Evolutionary conservation across 2,113 vertebrate genomes (phyloP), one percentile per base, ranked within the genome.

Genomic region (Anser cygnoides): DNA sequence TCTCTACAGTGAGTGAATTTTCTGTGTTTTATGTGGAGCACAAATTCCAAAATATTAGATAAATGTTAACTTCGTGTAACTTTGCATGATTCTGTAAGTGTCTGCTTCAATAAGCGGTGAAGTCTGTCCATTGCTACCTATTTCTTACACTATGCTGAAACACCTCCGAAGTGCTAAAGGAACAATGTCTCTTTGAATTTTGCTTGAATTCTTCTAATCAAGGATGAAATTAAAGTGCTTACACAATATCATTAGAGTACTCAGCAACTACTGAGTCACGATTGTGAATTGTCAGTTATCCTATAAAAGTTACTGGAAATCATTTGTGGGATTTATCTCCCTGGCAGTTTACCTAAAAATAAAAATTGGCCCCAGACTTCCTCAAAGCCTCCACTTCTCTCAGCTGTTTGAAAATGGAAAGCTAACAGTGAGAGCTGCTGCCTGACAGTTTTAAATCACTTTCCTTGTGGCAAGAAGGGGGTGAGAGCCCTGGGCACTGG

Each of bases 311-410:
- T 75, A 95, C 88, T 92, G 88, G 89, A 93, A 94, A 89, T 87
- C 86, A 68, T 91, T 54, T 54, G 41, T 70, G 33, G 89, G 87
- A 97, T 95, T 97, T 96, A 94, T 87, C 94, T 94, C 82, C 54
- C 61, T 90, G 94, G 84, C 87, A 91, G 72, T 93, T 96, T 92
- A 93, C 84, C 83, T 91, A 78, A 92, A 96, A 94, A 81, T 86
- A 96, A 95, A 90, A 91, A 95, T 77, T 0, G 8, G 86, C 84
- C 91, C 62, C 84, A 80, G 90, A 88, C 67, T 93, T 85, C 54
- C 43, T 87, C 77, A 66, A 46, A 44, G 5, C 46, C 70, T 91
- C 54, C 39, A 54, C 65, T 95, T 83, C 84, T 97, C 93, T 97
- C 93, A 96, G 94, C 85, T 92, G 82, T 81, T 90, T 87, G 33